Base-by-base conservation (phyloP, 2,113 vertebrate species). In the Ceuthmochares aereus region DNA sequence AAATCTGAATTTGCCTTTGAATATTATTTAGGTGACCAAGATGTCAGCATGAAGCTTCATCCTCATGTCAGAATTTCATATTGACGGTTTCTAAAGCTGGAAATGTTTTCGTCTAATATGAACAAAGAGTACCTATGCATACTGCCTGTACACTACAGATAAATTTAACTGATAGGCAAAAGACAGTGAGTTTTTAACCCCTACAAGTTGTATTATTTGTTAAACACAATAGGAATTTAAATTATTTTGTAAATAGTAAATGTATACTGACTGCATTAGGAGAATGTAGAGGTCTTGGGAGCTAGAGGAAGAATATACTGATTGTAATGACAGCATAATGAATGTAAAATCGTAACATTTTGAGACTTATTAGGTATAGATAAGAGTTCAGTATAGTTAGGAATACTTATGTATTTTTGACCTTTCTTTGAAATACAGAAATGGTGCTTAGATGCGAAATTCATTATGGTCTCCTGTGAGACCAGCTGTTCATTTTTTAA, bases 351-450 rank as follows among this genome's bases (percentile, higher is more conserved):
- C 32, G 32, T 91, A 66, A 59, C 8, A 5, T 86, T 90, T 74
- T 72, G 59, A 78, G 72, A 72, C 29, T 91, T 12, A 20, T 56
- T 80, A 26, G 26, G 27, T 36, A 64, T 69, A 75, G 79, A 66
- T 62, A 52, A 81, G 58, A 72, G 29, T 58, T 76, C 84, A 69
- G 37, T 82, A 59, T 47, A 66, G 72, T 37, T 93, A 90, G 66
- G 55, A 79, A 84, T 40, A 84, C 54, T 26, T 45, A 43, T 74
- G 77, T 54, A 82, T 68, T 95, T 85, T 56, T 95, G 73, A 84
- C 58, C 72, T 93, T 96, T 90, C 68, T 88, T 92, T 93, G 64
- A 95, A 95, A 89, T 79, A 82, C 55, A 84, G 55, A 84, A 81
- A 70, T 89, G 63, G 54, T 95, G 60, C 76, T 93, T 67, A 30